Percentiles rank a stretch among this genome's conserved stretches.
phyloP scores from a whole-genome alignment of 2,113 vertebrate species.

The Hassar affinis region DNA sequence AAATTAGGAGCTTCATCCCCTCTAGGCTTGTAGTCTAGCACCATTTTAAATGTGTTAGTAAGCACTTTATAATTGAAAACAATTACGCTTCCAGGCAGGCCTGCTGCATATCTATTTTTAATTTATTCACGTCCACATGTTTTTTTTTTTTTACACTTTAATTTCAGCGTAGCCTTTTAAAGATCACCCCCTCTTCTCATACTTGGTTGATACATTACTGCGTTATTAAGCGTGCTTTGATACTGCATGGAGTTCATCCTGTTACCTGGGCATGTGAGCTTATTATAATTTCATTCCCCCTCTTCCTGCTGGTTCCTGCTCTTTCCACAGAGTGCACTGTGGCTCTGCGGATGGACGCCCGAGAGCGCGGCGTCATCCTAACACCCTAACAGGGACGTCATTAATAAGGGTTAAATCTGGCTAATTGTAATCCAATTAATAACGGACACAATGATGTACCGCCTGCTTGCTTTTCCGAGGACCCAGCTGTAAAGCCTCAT shows the following conservation, averaged over 20 bases:
- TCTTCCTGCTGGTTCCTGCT: slow-evolving; percentile 77
- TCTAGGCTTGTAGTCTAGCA: slow-evolving; percentile 16
- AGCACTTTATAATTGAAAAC: slow-evolving; percentile 33
- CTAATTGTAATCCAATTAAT: slow-evolving; percentile 64
- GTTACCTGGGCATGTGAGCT: slow-evolving; percentile 40
- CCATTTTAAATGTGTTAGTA: slow-evolving; percentile 26
- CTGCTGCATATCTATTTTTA: slow-evolving; percentile 26
- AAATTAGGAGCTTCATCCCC: slow-evolving; percentile 32
- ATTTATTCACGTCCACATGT: slow-evolving; percentile 3
- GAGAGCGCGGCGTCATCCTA: slow-evolving; percentile 67
- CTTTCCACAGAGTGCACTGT: slow-evolving; percentile 72
- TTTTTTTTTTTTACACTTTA: slow-evolving; percentile 5
- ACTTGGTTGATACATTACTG: background rate
- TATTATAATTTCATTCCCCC: slow-evolving; percentile 81
- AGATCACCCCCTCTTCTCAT: background rate
- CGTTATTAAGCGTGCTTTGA: background rate
- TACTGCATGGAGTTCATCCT: background rate
- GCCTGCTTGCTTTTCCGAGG: slow-evolving; percentile 46
- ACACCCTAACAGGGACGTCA: slow-evolving; percentile 52
- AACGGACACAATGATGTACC: slow-evolving; percentile 54
- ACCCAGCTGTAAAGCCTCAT: slow-evolving; percentile 43
- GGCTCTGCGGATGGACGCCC: slow-evolving; percentile 46
- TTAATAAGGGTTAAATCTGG: slow-evolving; percentile 62
- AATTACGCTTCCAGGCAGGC: slow-evolving; percentile 19
- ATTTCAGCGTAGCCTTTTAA: background rate